Conservation (phyloP, 2,888 invertebrate genomes). For the Lasioglossum pauxillum region DNA sequence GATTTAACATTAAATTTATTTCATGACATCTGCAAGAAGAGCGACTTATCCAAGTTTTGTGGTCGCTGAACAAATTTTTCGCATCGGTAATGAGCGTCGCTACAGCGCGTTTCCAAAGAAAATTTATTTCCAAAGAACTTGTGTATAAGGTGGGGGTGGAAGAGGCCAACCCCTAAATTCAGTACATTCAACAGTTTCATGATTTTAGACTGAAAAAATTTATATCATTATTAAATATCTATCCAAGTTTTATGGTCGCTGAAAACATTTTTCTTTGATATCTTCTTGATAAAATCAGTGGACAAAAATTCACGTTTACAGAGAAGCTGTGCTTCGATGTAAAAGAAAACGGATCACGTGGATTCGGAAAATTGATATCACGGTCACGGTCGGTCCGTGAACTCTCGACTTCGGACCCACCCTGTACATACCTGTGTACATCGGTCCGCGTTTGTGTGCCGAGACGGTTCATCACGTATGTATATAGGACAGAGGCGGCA, state of each 20-base stretch:
- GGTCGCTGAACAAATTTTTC: not conserved
- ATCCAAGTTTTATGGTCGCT: not conserved
- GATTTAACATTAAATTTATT: not conserved
- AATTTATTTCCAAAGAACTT: not conserved
- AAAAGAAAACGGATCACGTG: not conserved
- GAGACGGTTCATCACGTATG: slow-evolving; percentile 81
- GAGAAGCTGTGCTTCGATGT: not conserved
- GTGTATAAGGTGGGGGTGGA: not conserved
- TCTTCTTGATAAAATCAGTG: not conserved
- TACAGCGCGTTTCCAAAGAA: not conserved
- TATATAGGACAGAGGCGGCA: slow-evolving; percentile 84
- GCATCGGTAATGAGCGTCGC: not conserved
- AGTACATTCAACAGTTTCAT: not conserved
- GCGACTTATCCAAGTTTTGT: too few relatives aligned
- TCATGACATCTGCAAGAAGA: not conserved
- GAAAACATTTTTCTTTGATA: not conserved
- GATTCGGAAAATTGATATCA: not conserved
- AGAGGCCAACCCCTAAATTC: not conserved
- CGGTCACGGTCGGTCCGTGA: slow-evolving; percentile 5
- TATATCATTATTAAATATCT: not conserved
- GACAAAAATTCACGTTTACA: not conserved
- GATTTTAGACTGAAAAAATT: too few relatives aligned
- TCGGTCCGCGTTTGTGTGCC: slow-evolving; percentile 25
- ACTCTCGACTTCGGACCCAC: not conserved
- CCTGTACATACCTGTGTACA: not conserved